A percentile compares a stretch with the other conserved stretches of the same genome.
phyloP scores from a whole-genome alignment of 2,888 invertebrate species.

The Nomada fucata region DNA sequence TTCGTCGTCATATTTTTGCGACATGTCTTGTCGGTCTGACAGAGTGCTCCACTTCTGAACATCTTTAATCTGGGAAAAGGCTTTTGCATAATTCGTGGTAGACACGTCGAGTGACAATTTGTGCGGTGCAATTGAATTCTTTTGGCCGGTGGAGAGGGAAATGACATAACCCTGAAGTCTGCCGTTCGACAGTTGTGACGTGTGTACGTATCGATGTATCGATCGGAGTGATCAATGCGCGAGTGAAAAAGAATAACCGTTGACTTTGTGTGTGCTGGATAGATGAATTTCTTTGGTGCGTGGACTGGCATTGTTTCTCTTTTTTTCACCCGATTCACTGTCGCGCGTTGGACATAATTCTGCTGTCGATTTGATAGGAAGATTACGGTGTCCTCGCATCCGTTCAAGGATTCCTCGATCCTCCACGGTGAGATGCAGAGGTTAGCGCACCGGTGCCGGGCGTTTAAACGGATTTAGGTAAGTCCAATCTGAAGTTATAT shows the following conservation, averaged over 20 bases:
- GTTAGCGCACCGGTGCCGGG: not conserved
- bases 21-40: not conserved
- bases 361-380: not conserved
- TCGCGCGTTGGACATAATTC: conserved; percentile 2
- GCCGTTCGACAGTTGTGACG: not conserved
- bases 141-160: conserved; percentile 1
- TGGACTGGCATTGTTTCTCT: conserved; percentile 1
- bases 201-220: conserved; percentile 11
- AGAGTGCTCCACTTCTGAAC: not conserved
- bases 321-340: not conserved
- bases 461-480: conserved; percentile 40
- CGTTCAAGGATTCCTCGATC: conserved; percentile 14
- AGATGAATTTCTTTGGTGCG: conserved; percentile 11
- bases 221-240: conserved; percentile 30
- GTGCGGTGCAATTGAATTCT: conserved; percentile 6
- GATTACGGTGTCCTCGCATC: not conserved
- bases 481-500: conserved; percentile 33
- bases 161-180: conserved; percentile 3
- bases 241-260: conserved; percentile 3
- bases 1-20: not conserved
- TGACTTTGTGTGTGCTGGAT: not conserved
- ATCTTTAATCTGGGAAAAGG: not conserved
- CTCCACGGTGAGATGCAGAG: not conserved
- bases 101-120: not conserved
- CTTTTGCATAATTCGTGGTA: not conserved